Base-by-base conservation (phyloP, 2,797 vertebrate genomes). In the Etheostoma perlongum region DNA sequence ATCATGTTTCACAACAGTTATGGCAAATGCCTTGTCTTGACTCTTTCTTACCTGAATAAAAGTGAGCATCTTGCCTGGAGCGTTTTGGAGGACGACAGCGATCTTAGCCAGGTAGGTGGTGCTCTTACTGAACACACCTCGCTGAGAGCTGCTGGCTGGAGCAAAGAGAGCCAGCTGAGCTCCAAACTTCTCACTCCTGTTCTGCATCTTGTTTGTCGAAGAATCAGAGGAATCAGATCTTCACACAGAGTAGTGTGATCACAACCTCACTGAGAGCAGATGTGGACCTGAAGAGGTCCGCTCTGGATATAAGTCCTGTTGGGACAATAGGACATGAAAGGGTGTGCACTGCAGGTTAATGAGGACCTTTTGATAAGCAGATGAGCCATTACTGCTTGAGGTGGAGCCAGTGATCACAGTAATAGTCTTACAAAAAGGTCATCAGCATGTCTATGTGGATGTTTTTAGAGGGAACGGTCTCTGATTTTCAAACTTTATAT, bases 41-140 rank as follows among this genome's bases (percentile, higher is more conserved):
- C 2, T 49, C 0, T 8, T 11, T 72, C 72, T 75, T 81, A 94
- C 93, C 91, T 93, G 82, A 47, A 63, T 52, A 6, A 93, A 93
- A n/a, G 92, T 92, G 52, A 95, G 93, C 93, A 90, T 95, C 76
- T 87, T 94, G 52, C 71, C 76, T 6, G 93, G 93, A 74, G 90
- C 87, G 2, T 81, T 59, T 62, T 94, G 93, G 40, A 95, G 93
- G 48, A 88, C 61, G 2, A 86, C 52, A 1, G 94, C 92, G 18
- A 95, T 87, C 57, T 93, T 91, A 1, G 91, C 91, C 82, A 95
- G 78, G 75, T 93, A 89, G 13, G 93, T 93, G 44, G 72, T 69
- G 67, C 47, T 67, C 52, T 68, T 85, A 58, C 49, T 78, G 74
- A 85, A 44, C 23, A 58, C 36, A 5, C 27, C 51, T 30, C 13